phyloP scores from a whole-genome alignment of 1,140 invertebrate genomes.

The Phocides pigmalion region DNA sequence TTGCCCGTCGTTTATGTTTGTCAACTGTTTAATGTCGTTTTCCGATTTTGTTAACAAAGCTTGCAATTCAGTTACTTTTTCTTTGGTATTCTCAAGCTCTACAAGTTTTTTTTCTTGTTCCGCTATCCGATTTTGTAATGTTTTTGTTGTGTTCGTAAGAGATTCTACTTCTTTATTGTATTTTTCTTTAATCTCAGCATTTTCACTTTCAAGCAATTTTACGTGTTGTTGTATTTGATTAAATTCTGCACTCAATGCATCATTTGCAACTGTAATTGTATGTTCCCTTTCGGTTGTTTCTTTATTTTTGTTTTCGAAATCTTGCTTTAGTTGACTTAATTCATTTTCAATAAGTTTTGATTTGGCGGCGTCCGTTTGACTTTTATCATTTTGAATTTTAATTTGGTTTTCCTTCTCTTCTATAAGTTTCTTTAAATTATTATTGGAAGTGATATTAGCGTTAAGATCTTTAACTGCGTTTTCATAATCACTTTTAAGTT shows the following conservation, averaged over 20 bases:
- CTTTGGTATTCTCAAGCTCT: constrained; percentile 78
- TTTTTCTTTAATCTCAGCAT: constrained; percentile 62
- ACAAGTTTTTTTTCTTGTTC: constrained; percentile 80
- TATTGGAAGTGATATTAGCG: constrained; percentile 50
- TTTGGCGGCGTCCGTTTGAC: constrained; percentile 70
- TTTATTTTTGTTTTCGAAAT: constrained; percentile 53
- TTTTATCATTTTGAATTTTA: constrained; percentile 79
- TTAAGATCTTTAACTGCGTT: constrained; percentile 49
- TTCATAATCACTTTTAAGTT: constrained; percentile 71
- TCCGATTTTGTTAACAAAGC: constrained; percentile 74
- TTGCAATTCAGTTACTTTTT: constrained; percentile 80
- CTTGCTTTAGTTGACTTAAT: constrained; percentile 56
- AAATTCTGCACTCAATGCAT: constrained; percentile 51
- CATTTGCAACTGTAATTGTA: constrained; percentile 53
- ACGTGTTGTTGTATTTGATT: constrained; percentile 57
- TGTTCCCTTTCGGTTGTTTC: constrained; percentile 57
- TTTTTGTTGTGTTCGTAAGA: constrained; percentile 81
- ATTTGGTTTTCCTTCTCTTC: constrained; percentile 74
- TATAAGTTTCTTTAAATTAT: constrained; percentile 55
- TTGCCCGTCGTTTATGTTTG: constrained; percentile 75
- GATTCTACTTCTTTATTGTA: constrained; percentile 64
- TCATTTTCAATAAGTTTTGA: constrained; percentile 59
- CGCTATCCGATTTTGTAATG: constrained; percentile 81
- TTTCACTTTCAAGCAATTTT: constrained; percentile 59
- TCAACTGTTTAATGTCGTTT: constrained; percentile 75